Evolutionary conservation across 2,888 invertebrate genomes (phyloP).

Genomic region (Mesopsocus fuscifrons): DNA sequence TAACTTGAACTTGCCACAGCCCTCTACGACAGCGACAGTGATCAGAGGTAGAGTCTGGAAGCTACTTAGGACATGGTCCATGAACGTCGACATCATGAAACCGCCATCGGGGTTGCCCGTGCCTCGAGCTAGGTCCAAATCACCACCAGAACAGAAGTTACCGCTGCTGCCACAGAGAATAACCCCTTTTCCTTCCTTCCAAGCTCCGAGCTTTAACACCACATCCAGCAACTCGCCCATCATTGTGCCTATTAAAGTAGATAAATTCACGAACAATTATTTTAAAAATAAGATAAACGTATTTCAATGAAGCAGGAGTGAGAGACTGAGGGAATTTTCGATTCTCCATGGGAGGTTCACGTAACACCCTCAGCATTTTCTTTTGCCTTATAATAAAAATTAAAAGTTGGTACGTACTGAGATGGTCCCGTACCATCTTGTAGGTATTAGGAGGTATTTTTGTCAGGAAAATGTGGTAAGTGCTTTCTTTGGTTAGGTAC

Average conservation of each 20-base stretch:
- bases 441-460: too few relatives aligned
- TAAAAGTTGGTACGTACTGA: too few relatives aligned
- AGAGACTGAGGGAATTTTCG: too few relatives aligned
- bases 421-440: too few relatives aligned
- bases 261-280: constrained; percentile 1
- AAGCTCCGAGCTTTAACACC: constrained; percentile 25
- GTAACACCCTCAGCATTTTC: too few relatives aligned
- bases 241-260: constrained; percentile 27
- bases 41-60: constrained; percentile 28
- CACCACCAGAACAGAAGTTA: constrained; percentile 34
- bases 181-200: constrained; percentile 27
- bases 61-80: constrained; percentile 26
- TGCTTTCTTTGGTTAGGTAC: too few relatives aligned
- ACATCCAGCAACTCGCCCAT: constrained; percentile 29
- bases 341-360: too few relatives aligned
- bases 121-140: constrained; percentile 25
- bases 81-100: constrained; percentile 25
- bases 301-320: too few relatives aligned
- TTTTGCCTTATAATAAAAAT: too few relatives aligned
- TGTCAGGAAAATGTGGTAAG: too few relatives aligned
- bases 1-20: constrained; percentile 21
- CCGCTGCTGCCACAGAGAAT: constrained; percentile 26
- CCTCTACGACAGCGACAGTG: constrained; percentile 28
- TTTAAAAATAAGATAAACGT: not conserved
- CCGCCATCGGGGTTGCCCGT: constrained; percentile 23